Evolutionary conservation across 2,797 vertebrate genomes (phyloP).

Genomic region (Clarias platycephalus): DNA sequence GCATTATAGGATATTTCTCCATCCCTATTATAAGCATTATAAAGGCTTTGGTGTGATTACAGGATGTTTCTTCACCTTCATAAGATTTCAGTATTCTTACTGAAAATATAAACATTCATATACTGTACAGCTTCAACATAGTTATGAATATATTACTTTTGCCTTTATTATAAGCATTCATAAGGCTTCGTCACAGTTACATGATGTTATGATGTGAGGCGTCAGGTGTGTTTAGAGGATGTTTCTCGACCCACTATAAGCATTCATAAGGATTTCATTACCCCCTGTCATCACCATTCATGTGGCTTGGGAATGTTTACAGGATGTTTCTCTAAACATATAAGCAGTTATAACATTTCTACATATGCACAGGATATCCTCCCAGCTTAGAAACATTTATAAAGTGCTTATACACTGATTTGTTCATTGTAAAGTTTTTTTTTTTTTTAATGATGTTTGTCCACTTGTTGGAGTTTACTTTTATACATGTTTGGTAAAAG

Average conservation of each 20-base stretch:
- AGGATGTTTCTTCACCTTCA: background rate
- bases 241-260: background rate
- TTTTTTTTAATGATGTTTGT: background rate
- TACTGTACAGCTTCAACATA: background rate
- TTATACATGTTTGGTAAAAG: background rate
- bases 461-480: background rate
- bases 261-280: too few relatives aligned
- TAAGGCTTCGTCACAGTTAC: background rate
- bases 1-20: too few relatives aligned
- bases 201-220: background rate
- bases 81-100: background rate
- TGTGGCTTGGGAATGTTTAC: background rate
- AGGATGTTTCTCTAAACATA: background rate
- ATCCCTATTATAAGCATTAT: background rate
- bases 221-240: background rate
- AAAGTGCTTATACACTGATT: background rate
- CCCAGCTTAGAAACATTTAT: constrained; percentile 3
- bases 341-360: background rate
- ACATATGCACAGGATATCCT: background rate
- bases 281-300: background rate
- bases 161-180: too few relatives aligned
- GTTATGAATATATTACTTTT: background rate
- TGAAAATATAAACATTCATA: background rate
- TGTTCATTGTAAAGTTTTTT: background rate
- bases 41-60: background rate